Evolutionary conservation across 2,797 vertebrate species (phyloP), one percentile per base, ranked within the genome.

Genomic region (Ficedula albicollis): DNA sequence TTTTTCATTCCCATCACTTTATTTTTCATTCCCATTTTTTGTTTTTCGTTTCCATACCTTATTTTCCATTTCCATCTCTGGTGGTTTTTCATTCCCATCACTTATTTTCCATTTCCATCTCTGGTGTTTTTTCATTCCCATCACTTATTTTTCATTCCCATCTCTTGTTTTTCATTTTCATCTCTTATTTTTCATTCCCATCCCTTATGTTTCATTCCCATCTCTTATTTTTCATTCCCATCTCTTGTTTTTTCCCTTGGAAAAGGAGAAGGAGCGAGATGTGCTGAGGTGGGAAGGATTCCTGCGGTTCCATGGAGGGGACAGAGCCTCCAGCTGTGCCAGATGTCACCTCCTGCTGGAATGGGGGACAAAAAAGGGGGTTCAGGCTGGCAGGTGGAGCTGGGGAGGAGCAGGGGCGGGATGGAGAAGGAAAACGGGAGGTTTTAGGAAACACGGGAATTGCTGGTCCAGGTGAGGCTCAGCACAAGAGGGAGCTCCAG

Each of bases 401-500:
- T 52, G 85, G 48, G 79, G 68, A 41, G 54, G 2, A 15, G 41
- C 46, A 52, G 81, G 55, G 34, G 11, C 4, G 52, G 64, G 34
- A 46, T 23, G 77, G 39, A 36, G 69, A 13, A 68, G 38, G 39
- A 43, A 26, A 72, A 3, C 30, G 0, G 46, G 29, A 55, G 11
- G 11, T 21, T 73, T 55, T 15, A 3, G 70, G 44, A 27, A 66
- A 26, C 0, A 1, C 5, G 15, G 32, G 5, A 66, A 13, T 12
- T 2, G 73, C 70, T 48, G 86, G 62, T 92, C 21, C 32, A 46
- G 89, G 22, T 36, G 66, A 91, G 67, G 63, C 46, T 95, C 25
- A 29, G 63, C 91, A 85, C 90, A 84, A 84, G 59, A 83, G 89
- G 92, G 85, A 88, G 81, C 70, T 87, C 81, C 87, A 76, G 85